phyloP scores from a whole-genome alignment of 2,888 invertebrate genomes.

The Agrypnus murinus region DNA sequence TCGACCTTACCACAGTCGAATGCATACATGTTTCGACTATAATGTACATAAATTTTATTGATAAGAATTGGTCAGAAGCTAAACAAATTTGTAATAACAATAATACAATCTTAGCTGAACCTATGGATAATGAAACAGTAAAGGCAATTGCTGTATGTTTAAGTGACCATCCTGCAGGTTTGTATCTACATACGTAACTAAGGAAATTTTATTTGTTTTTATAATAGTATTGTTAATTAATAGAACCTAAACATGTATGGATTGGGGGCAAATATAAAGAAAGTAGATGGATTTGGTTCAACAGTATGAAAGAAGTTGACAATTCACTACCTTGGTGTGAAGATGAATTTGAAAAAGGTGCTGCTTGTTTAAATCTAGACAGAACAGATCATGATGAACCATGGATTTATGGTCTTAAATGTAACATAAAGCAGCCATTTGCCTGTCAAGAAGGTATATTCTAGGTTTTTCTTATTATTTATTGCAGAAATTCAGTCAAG shows the following conservation, averaged over 20 bases:
- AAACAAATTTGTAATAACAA: background rate
- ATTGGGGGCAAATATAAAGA: constrained; percentile 1
- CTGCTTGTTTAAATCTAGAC: constrained; percentile 21
- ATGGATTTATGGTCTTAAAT: constrained; percentile 22
- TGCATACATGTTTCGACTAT: background rate
- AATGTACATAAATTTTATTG: constrained; percentile 7
- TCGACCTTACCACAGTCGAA: background rate
- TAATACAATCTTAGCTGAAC: constrained; percentile 1
- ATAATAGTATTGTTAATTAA: too few species aligned
- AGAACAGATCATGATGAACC: constrained; percentile 13
- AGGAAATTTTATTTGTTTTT: too few species aligned
- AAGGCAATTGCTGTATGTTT: constrained; percentile 18
- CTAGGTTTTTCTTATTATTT: too few species aligned
- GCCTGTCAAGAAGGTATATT: background rate
- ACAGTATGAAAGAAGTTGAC: background rate
- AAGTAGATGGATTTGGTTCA: constrained; percentile 4
- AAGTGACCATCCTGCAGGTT: constrained; percentile 18
- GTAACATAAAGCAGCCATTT: constrained; percentile 14
- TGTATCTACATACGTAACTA: too few species aligned
- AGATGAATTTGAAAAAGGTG: constrained; percentile 2
- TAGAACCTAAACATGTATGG: constrained; percentile 33
- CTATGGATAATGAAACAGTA: background rate
- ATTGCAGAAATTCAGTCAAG: too few species aligned
- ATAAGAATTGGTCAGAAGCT: constrained; percentile 24
- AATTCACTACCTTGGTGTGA: constrained; percentile 9